phyloP scores from a whole-genome alignment of 2,113 vertebrate species.

The Poeciliopsis prolifica region DNA sequence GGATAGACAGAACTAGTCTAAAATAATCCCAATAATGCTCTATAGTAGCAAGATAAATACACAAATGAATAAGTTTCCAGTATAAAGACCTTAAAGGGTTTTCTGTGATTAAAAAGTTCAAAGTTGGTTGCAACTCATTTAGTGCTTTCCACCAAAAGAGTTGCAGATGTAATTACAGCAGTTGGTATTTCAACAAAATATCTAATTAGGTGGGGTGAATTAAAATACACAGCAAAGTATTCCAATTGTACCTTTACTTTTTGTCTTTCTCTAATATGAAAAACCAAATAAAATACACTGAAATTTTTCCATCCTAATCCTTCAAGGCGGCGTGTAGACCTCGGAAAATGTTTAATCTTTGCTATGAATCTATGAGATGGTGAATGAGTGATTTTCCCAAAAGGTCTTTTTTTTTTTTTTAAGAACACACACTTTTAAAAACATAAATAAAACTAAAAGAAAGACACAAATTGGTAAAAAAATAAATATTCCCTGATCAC shows the following conservation, averaged over 20 bases:
- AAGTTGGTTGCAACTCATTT: too few species aligned
- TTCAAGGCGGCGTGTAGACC: not conserved
- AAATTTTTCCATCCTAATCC: not conserved
- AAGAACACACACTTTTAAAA: not conserved
- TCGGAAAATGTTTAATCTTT: not conserved
- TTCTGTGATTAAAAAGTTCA: not conserved
- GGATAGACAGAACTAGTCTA: not conserved
- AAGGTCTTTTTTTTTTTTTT: not conserved
- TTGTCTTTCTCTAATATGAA: not conserved
- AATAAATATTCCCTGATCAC: not conserved
- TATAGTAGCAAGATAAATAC: not conserved
- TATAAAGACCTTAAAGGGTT: not conserved
- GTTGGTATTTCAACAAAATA: not conserved
- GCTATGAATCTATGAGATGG: not conserved
- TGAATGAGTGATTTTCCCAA: not conserved
- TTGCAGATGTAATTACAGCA: too few species aligned
- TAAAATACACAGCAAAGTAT: not conserved
- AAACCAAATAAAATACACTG: not conserved
- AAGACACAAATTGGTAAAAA: not conserved
- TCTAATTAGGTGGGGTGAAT: not conserved
- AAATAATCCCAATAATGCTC: not conserved
- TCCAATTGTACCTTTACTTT: not conserved
- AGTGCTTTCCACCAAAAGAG: too few species aligned
- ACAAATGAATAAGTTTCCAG: not conserved
- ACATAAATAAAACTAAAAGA: not conserved